These are phyloP conservation scores for Podilymbus podiceps DNA, from an alignment of 2,113 vertebrate species.

Conservation along the genomic window DNA sequence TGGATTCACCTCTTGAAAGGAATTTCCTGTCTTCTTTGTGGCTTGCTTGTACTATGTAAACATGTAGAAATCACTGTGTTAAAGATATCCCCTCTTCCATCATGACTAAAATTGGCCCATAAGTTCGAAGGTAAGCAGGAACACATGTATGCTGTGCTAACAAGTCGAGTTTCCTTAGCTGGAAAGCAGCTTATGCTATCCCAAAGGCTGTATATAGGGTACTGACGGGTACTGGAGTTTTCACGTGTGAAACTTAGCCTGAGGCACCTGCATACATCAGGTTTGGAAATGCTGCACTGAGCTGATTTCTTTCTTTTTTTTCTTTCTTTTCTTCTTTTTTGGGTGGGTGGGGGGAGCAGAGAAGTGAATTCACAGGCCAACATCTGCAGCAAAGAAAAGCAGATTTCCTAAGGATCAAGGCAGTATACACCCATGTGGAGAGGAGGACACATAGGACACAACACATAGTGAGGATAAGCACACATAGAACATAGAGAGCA, in stretches of 20 bases:
- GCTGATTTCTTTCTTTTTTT: not conserved
- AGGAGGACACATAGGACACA: not conserved
- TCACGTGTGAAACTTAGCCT: not conserved
- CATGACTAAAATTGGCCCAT: not conserved
- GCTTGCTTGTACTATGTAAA: not conserved
- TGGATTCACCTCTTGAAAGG: not conserved
- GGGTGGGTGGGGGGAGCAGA: too few relatives aligned
- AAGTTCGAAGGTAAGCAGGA: not conserved
- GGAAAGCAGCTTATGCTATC: not conserved
- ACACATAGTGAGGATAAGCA: not conserved
- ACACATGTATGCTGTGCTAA: not conserved
- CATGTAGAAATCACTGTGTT: not conserved
- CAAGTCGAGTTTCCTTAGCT: not conserved
- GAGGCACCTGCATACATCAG: not conserved
- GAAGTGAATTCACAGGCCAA: not conserved
- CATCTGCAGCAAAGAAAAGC: not conserved
- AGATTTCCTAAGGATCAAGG: not conserved
- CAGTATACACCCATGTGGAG: accelerated
- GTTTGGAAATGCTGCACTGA: not conserved
- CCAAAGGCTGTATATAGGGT: not conserved
- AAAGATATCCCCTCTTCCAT: not conserved
- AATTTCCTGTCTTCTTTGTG: not conserved
- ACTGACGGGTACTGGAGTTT: not conserved
- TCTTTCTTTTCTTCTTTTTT: not conserved
- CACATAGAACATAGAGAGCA: not conserved